phyloP scores from a whole-genome alignment of 2,797 vertebrate species.

The Melopsittacus undulatus region DNA sequence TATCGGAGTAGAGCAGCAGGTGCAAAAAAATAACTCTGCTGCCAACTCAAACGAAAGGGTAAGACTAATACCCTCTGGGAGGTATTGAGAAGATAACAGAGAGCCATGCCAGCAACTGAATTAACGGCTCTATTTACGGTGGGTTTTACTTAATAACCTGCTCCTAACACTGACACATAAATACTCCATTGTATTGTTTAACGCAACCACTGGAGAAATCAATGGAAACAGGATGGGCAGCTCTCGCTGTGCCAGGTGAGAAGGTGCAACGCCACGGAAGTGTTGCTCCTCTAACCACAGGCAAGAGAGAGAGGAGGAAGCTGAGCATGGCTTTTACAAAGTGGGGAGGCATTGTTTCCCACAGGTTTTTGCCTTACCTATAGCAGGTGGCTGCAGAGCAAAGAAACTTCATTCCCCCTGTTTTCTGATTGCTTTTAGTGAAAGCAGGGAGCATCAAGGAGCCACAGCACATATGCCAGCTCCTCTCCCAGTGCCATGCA shows the following conservation, averaged over 20 bases:
- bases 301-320: background rate
- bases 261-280: background rate
- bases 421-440: background rate
- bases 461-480: background rate
- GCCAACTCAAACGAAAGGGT: constrained; percentile 80
- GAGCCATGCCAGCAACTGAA: constrained; percentile 77
- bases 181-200: constrained; percentile 74
- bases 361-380: background rate
- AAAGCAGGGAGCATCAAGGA: background rate
- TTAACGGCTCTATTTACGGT: constrained; percentile 78
- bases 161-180: constrained; percentile 71
- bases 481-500: background rate
- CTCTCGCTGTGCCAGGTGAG: background rate
- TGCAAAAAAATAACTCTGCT: constrained; percentile 78
- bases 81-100: constrained; percentile 78
- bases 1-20: constrained; percentile 80
- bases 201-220: constrained; percentile 41
- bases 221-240: constrained; percentile 59
- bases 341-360: background rate
- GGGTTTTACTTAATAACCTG: constrained; percentile 76
- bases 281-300: background rate
- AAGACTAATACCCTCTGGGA: constrained; percentile 77
- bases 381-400: background rate
- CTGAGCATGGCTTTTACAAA: background rate
- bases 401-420: background rate